Conservation (phyloP, 2,888 invertebrate species). For the Sarcophaga subvicina region DNA sequence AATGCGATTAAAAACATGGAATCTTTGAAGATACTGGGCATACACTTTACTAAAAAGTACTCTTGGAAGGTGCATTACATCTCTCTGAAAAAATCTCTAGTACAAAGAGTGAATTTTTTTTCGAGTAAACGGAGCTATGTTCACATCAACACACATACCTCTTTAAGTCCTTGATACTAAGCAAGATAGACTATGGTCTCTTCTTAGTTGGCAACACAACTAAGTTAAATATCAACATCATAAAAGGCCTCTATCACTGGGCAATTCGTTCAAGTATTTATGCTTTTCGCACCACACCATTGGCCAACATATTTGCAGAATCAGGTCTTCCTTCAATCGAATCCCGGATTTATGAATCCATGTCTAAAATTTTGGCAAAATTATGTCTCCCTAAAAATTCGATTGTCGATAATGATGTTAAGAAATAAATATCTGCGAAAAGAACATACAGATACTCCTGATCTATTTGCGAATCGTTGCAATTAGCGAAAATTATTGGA, state of each 20-base stretch:
- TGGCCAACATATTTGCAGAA: not conserved
- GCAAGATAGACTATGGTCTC: not conserved
- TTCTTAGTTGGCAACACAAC: slow-evolving; percentile 4
- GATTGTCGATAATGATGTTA: not conserved
- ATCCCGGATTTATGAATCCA: not conserved
- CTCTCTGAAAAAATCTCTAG: not conserved
- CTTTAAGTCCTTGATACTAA: not conserved
- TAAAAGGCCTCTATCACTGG: not conserved
- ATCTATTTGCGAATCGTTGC: not conserved
- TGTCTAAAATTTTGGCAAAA: not conserved
- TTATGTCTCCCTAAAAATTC: not conserved
- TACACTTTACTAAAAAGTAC: not conserved
- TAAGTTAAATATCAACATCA: not conserved
- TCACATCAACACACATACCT: slow-evolving; percentile 5
- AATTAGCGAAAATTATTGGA: not conserved
- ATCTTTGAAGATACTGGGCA: not conserved
- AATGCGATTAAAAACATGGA: not conserved
- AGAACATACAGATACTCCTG: not conserved
- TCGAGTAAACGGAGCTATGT: not conserved
- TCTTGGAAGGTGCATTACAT: not conserved
- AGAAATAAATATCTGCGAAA: not conserved
- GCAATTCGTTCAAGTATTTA: not conserved
- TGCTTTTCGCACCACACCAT: slow-evolving; percentile 2
- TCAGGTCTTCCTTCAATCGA: not conserved
- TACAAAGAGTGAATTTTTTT: not conserved